These are phyloP conservation scores for Drosophila parthenogenetica DNA, from an alignment of 2,888 invertebrate species.

Conservation along the genomic window DNA sequence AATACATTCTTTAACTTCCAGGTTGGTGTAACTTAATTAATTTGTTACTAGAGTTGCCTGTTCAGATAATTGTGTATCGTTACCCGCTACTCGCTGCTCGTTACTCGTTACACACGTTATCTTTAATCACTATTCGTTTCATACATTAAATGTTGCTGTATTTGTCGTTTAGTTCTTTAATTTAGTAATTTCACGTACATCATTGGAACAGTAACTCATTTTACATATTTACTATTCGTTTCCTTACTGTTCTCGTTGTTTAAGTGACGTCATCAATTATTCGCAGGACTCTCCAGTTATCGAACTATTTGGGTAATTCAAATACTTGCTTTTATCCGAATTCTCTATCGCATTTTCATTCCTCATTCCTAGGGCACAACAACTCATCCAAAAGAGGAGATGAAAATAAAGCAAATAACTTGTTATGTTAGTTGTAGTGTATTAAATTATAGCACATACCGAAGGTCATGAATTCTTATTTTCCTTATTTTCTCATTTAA, in stretches of 20 bases:
- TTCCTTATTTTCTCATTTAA: constrained; percentile 73
- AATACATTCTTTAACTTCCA: no score
- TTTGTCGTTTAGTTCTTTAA: background rate
- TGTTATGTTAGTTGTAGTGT: constrained; percentile 65
- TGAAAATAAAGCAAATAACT: constrained; percentile 53
- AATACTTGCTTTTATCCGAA: background rate
- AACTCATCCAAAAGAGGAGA: constrained; percentile 11
- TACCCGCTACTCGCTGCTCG: no score
- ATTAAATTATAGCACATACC: constrained; percentile 82
- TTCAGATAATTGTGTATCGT: no score
- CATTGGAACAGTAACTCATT: no score
- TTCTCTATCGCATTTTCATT: constrained; percentile 1
- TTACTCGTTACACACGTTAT: no score
- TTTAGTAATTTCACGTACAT: no score
- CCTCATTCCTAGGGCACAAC: constrained; percentile 12
- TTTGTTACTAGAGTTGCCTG: no score
- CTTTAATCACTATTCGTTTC: background rate
- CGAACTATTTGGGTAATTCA: constrained; percentile 13
- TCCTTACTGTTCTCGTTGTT: background rate
- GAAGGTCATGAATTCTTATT: constrained; percentile 80
- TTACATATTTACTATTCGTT: no score
- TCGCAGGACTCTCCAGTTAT: background rate
- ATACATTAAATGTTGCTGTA: no score
- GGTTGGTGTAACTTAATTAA: no score
- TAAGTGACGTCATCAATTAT: background rate